Evolutionary conservation across 2,113 vertebrate genomes (phyloP), one percentile per base, ranked within the genome.

Genomic region (Albula goreensis): DNA sequence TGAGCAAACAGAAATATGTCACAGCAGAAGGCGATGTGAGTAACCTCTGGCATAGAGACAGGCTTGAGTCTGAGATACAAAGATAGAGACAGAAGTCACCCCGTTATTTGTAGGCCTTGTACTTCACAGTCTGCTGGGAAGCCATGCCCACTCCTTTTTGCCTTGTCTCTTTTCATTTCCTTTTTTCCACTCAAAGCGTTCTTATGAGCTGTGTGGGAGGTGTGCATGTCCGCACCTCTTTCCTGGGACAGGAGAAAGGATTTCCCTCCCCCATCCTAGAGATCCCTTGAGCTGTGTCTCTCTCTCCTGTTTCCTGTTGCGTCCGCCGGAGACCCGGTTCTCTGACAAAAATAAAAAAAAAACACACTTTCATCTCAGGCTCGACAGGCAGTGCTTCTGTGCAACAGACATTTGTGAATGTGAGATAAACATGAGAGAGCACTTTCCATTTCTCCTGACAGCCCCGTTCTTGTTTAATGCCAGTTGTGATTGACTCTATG

Each of bases 361-460:
- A 74, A 31, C 2, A 9, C 2, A n/a, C 2, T 74, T 74, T 74
- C 25, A 31, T 74, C 25, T 74, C 25, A 25, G n/a, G 8, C 8
- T n/a, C n/a, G 70, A 74, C 70, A 74, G 70, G n/a, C 70, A 74
- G 70, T n/a, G 70, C 22, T 74, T 74, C 22, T 74, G 13, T 74
- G n/a, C 22, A 74, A 31, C 70, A 74, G 31, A 74, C 22, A n/a
- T 31, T 74, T n/a, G 70, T 10, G 70, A n/a, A n/a, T 31, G 70
- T 25, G 70, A 31, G 22, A 74, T 19, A 74, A 74, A 31, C 70
- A 31, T 31, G 70, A 74, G 25, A 10, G 70, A 31, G n/a, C 70
- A 22, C 5, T 74, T 74, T 7, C 60, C 5, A 19, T 11, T 60
- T 70, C 17, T 74, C 0, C 70, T 31, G 17, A 31, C 11, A 4